A percentile compares a stretch with the other conserved stretches of the same genome.
These are phyloP conservation scores for Lucilia cuprina DNA, from an alignment of 1,140 invertebrate species.

Conservation along the genomic window DNA sequence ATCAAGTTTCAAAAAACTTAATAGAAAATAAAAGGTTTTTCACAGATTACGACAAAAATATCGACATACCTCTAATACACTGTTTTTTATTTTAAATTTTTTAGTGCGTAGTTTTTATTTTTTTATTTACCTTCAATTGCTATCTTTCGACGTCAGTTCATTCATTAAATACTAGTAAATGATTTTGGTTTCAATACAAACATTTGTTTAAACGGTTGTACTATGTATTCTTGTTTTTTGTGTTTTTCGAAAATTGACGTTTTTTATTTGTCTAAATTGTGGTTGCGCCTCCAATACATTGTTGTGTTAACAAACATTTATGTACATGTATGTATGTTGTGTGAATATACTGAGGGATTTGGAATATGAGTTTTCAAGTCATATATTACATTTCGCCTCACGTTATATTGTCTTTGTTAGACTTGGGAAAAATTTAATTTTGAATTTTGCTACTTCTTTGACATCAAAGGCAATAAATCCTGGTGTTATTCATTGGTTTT, in stretches of 20 bases:
- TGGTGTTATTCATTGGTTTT: background rate
- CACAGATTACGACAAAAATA: too few species aligned
- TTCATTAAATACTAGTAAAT: background rate
- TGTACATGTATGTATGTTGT: background rate
- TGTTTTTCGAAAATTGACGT: background rate
- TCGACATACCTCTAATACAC: too few species aligned
- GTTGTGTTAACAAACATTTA: too few species aligned
- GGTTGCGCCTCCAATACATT: background rate
- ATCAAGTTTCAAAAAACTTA: too few species aligned
- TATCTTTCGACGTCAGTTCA: constrained; percentile 41
- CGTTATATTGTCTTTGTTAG: background rate
- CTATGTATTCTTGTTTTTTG: background rate
- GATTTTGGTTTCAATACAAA: too few species aligned
- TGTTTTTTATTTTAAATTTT: background rate
- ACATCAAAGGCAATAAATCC: background rate
- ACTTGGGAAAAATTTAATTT: background rate
- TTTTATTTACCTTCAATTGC: constrained; percentile 46
- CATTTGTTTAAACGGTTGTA: too few species aligned
- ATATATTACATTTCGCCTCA: background rate
- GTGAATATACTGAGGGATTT: background rate
- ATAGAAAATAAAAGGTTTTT: too few species aligned
- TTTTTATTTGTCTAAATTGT: background rate
- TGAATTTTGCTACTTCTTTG: background rate
- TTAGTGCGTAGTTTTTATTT: constrained; percentile 20
- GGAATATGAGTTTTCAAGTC: background rate